A percentile compares a stretch with the other conserved stretches of the same genome.
Evolutionary conservation across 2,113 vertebrate genomes (phyloP).

Genomic region (human (Homo sapiens)): DNA sequence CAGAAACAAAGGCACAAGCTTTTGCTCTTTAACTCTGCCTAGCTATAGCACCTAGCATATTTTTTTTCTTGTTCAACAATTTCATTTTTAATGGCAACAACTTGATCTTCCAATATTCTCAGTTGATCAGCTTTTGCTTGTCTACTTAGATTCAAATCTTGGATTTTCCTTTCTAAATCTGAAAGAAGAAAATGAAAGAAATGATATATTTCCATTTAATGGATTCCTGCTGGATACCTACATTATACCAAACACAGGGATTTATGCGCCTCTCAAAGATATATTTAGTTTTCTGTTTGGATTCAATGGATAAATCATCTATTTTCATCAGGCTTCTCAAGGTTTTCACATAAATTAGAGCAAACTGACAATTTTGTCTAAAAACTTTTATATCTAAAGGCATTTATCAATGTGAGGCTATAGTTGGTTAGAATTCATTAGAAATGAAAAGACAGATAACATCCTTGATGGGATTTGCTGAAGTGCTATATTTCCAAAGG

Average conservation of each 20-base stretch:
- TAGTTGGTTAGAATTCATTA: background rate
- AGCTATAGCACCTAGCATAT: slow-evolving; percentile 84
- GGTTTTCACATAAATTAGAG: slow-evolving; percentile 9
- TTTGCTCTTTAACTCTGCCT: slow-evolving; percentile 32
- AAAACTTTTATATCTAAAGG: background rate
- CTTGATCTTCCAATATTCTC: slow-evolving; percentile 81
- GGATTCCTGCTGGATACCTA: background rate
- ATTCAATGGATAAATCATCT: background rate
- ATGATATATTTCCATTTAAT: background rate
- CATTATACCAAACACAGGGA: background rate
- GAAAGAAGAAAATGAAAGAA: slow-evolving; percentile 74
- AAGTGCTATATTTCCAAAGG: slow-evolving; percentile 1
- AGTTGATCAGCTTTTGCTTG: slow-evolving; percentile 85
- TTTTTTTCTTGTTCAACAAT: slow-evolving; percentile 81
- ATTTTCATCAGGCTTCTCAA: slow-evolving; percentile 27
- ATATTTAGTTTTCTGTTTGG: background rate
- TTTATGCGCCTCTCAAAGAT: background rate
- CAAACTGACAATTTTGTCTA: background rate
- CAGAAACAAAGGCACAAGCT: background rate
- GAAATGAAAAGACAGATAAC: background rate
- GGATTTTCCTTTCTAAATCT: slow-evolving; percentile 90
- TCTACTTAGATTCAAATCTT: slow-evolving; percentile 82
- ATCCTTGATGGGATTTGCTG: background rate
- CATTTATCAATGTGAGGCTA: background rate
- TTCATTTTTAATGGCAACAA: slow-evolving; percentile 83